Conservation (phyloP, 23 tunicate genomes). For the Styela plicata region DNA sequence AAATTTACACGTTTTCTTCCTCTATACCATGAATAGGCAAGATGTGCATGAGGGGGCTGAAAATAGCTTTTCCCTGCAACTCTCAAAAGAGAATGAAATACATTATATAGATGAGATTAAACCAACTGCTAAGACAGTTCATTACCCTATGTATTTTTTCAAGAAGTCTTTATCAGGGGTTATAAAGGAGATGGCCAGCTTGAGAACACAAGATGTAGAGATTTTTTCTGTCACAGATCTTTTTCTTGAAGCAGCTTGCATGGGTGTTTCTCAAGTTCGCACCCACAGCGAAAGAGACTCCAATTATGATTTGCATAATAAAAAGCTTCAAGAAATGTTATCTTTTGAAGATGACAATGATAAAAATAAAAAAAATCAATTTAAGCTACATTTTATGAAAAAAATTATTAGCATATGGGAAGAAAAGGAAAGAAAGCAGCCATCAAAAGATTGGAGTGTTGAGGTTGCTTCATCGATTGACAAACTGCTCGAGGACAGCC, state of each 20-base stretch:
- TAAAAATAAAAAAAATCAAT: background rate
- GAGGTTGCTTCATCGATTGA: slow-evolving; percentile 49
- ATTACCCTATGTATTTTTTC: slow-evolving; percentile 26
- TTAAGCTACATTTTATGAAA: slow-evolving; percentile 10
- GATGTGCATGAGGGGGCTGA: background rate
- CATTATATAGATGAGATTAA: slow-evolving; percentile 62
- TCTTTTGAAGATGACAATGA: background rate
- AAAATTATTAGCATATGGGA: slow-evolving; percentile 20
- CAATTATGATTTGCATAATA: slow-evolving; percentile 20
- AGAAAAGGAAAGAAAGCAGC: background rate
- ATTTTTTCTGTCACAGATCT: slow-evolving; percentile 11
- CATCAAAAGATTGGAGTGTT: background rate
- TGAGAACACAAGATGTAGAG: background rate
- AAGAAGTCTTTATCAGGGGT: slow-evolving; percentile 33
- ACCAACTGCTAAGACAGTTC: slow-evolving; percentile 38
- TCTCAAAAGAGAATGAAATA: slow-evolving; percentile 31
- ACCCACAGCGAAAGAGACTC: slow-evolving; percentile 12
- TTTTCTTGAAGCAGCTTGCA: background rate
- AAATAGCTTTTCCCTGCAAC: slow-evolving; percentile 8
- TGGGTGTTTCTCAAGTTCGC: slow-evolving; percentile 26
- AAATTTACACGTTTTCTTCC: slow-evolving; percentile 43
- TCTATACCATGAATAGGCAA: slow-evolving; percentile 34
- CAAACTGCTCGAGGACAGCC: slow-evolving; percentile 49
- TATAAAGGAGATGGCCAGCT: slow-evolving; percentile 8
- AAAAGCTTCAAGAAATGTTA: slow-evolving; percentile 25